phyloP scores from a whole-genome alignment of 92 coral and sea anemone genomes.

The Plumapathes pennacea region DNA sequence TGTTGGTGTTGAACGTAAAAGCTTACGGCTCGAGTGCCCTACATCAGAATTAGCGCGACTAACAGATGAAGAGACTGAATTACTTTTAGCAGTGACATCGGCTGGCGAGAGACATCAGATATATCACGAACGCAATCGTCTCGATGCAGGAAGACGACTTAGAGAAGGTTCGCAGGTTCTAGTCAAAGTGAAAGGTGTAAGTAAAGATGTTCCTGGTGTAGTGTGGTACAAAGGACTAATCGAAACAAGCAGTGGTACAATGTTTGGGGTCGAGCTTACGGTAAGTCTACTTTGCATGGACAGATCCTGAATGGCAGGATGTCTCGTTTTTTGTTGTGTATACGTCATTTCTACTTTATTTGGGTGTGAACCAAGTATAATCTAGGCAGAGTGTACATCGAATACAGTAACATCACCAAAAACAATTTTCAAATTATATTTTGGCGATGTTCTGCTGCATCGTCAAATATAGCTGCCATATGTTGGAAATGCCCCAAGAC shows the following conservation, averaged over 20 bases:
- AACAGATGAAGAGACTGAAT: conserved; percentile 34
- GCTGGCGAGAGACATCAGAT: conserved; percentile 37
- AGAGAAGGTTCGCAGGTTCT: background rate
- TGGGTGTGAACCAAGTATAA: too few species aligned
- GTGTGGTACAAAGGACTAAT: conserved; percentile 68
- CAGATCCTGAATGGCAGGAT: too few species aligned
- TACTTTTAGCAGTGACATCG: conserved; percentile 54
- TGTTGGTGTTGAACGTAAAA: conserved; percentile 19
- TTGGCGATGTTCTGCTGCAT: too few species aligned
- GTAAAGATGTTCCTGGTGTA: conserved; percentile 41
- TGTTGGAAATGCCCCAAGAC: too few species aligned
- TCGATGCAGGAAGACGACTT: conserved; percentile 17
- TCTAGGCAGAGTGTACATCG: too few species aligned
- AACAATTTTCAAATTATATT: too few species aligned
- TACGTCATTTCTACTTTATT: too few species aligned
- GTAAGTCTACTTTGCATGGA: too few species aligned
- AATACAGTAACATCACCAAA: too few species aligned
- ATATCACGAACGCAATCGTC: conserved; percentile 44
- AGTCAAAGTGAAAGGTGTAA: conserved; percentile 44
- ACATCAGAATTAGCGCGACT: conserved; percentile 20
- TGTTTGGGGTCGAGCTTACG: conserved; percentile 78
- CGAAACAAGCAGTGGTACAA: conserved; percentile 41
- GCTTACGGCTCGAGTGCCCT: conserved; percentile 17
- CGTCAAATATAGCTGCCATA: too few species aligned
- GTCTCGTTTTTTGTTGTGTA: too few species aligned